Evolutionary conservation across 2,113 vertebrate species (phyloP).

Genomic region (Tylochromis polylepis): DNA sequence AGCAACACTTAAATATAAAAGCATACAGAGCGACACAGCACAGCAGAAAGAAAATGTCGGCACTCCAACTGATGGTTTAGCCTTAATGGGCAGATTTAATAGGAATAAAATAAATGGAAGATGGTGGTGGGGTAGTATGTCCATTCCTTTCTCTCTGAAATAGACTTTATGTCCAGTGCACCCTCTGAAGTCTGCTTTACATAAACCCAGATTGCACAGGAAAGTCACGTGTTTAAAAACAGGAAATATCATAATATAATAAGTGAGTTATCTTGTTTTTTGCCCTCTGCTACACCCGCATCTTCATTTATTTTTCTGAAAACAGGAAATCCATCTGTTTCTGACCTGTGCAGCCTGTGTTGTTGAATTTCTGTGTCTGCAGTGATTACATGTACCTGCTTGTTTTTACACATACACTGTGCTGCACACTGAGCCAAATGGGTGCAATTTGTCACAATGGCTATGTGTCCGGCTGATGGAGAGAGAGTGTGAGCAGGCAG

Average conservation of each 20-base stretch:
- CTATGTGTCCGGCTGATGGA: constrained; percentile 32
- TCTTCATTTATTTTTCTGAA: not conserved
- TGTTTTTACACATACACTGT: not conserved
- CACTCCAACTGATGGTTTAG: not conserved
- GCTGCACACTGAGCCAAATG: constrained; percentile 15
- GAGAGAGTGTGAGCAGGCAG: constrained; percentile 27
- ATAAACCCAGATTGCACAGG: not conserved
- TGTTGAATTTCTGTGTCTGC: not conserved
- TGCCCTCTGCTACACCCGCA: not conserved
- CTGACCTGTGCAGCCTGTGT: not conserved
- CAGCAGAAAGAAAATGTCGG: not conserved
- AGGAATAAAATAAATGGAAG: not conserved
- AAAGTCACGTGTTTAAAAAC: not conserved
- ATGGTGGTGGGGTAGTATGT: not conserved
- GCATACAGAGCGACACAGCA: fast-evolving
- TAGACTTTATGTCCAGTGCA: not conserved
- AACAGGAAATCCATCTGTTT: not conserved
- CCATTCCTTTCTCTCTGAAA: not conserved
- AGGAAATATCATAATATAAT: not conserved
- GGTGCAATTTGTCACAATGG: constrained; percentile 41
- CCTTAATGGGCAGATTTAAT: not conserved
- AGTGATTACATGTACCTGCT: not conserved
- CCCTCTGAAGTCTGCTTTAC: not conserved
- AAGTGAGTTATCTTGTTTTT: not conserved
- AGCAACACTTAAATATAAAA: not conserved